phyloP scores from a whole-genome alignment of 2,113 vertebrate genomes.

The Dipodomys spectabilis region DNA sequence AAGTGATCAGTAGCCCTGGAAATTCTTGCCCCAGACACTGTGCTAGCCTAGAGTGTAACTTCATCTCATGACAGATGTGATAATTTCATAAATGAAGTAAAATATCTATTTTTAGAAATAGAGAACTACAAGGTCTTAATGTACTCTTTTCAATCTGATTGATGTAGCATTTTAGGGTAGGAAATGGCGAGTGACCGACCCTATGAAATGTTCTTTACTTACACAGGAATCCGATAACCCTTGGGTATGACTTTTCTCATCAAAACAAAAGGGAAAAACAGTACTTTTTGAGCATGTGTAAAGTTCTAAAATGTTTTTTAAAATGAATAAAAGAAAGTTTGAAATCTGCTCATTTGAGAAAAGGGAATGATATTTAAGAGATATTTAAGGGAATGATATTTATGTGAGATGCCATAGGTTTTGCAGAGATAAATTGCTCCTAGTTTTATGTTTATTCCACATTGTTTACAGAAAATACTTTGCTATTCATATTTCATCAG shows the following conservation, averaged over 20 bases:
- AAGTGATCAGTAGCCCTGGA: neutral
- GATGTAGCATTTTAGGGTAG: slow-evolving; percentile 48
- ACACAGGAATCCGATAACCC: neutral
- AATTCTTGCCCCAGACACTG: neutral
- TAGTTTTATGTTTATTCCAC: neutral
- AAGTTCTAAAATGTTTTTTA: neutral
- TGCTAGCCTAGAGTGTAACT: neutral
- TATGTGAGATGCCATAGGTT: neutral
- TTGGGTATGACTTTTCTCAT: neutral
- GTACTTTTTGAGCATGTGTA: neutral
- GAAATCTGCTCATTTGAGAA: neutral
- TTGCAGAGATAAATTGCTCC: neutral
- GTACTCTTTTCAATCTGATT: slow-evolving; percentile 59
- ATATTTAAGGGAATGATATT: neutral
- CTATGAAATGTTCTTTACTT: neutral
- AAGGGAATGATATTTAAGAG: neutral
- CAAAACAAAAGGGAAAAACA: neutral
- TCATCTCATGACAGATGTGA: slow-evolving; percentile 58
- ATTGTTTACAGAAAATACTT: neutral
- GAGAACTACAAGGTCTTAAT: neutral
- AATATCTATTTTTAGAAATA: slow-evolving; percentile 63
- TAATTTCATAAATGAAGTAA: slow-evolving; percentile 68
- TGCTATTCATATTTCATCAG: neutral
- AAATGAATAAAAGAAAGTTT: neutral
- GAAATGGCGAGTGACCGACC: slow-evolving; percentile 44